A percentile compares a stretch with the other conserved stretches of the same genome.
phyloP scores from a whole-genome alignment of 2,797 vertebrate species.

The Dallia pectoralis region DNA sequence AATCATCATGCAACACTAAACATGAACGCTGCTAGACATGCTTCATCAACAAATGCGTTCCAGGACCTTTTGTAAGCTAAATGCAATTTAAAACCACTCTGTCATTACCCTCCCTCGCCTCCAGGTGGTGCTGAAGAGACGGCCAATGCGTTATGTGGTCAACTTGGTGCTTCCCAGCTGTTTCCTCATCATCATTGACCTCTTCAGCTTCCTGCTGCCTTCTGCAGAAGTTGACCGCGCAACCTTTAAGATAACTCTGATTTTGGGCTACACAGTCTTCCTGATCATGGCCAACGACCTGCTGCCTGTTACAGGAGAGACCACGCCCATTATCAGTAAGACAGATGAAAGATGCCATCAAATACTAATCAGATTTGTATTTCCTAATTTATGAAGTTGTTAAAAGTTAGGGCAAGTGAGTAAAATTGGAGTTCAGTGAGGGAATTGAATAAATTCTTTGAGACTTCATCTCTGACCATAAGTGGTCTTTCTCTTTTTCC shows the following conservation, averaged over 20 bases:
- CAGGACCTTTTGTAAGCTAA: slow-evolving; percentile 41
- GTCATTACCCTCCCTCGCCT: slow-evolving; percentile 9
- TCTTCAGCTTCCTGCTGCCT: slow-evolving; percentile 80
- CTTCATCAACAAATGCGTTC: too few species aligned
- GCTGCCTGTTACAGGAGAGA: slow-evolving; percentile 67
- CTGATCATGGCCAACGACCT: slow-evolving; percentile 98
- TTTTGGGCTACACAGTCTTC: slow-evolving; percentile 97
- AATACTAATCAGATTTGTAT: too few species aligned
- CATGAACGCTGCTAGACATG: too few species aligned
- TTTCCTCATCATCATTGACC: slow-evolving; percentile 77
- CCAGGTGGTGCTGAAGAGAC: slow-evolving; percentile 66
- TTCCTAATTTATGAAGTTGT: too few species aligned
- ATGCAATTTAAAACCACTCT: background rate
- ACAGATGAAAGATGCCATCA: too few species aligned
- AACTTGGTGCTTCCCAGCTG: slow-evolving; percentile 76
- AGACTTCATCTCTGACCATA: too few species aligned
- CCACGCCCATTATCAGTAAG: too few species aligned
- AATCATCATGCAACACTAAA: too few species aligned
- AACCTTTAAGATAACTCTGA: slow-evolving; percentile 86
- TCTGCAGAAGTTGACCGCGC: slow-evolving; percentile 65
- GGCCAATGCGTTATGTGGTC: slow-evolving; percentile 66
- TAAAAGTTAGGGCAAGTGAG: too few species aligned
- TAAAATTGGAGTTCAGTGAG: too few species aligned
- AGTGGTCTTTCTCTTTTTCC: background rate
- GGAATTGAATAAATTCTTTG: too few species aligned